phyloP scores from a whole-genome alignment of 2,113 vertebrate species.

The Triplophysa siluroides region DNA sequence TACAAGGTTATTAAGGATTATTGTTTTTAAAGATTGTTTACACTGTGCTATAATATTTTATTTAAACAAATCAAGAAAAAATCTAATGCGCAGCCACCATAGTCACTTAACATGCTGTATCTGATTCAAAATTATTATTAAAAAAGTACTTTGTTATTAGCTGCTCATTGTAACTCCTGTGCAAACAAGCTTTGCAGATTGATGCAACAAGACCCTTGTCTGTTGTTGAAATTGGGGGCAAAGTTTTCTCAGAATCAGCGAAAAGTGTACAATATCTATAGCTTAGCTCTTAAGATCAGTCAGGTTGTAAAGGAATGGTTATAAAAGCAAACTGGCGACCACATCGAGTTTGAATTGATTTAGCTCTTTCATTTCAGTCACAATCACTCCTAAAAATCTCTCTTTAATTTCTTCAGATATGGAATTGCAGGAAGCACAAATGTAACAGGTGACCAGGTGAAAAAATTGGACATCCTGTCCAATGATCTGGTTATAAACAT shows the following conservation, averaged over 20 bases:
- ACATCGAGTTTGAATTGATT: background rate
- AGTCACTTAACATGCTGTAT: too few species aligned
- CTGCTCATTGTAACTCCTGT: background rate
- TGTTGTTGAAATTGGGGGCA: constrained; percentile 18
- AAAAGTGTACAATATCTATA: background rate
- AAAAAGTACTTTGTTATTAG: too few species aligned
- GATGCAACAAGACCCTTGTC: constrained; percentile 11
- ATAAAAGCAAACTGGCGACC: background rate
- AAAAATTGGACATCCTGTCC: constrained; percentile 95
- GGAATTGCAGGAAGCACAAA: constrained; percentile 95
- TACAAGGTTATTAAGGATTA: background rate
- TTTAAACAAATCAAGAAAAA: background rate
- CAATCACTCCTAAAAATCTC: background rate
- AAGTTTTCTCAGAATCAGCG: constrained; percentile 6
- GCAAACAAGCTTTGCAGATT: background rate
- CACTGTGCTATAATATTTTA: background rate
- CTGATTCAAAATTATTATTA: too few species aligned
- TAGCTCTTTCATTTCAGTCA: background rate
- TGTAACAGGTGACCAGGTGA: constrained; percentile 95
- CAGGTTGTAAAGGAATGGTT: too few species aligned
- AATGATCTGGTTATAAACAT: constrained; percentile 96
- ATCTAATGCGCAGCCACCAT: background rate
- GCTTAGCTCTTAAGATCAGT: background rate
- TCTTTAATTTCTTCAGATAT: constrained; percentile 73
- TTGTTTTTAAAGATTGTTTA: background rate